Evolutionary conservation across 2,888 invertebrate genomes (phyloP), one percentile per base, ranked within the genome.

Genomic region (Ischnura elegans): DNA sequence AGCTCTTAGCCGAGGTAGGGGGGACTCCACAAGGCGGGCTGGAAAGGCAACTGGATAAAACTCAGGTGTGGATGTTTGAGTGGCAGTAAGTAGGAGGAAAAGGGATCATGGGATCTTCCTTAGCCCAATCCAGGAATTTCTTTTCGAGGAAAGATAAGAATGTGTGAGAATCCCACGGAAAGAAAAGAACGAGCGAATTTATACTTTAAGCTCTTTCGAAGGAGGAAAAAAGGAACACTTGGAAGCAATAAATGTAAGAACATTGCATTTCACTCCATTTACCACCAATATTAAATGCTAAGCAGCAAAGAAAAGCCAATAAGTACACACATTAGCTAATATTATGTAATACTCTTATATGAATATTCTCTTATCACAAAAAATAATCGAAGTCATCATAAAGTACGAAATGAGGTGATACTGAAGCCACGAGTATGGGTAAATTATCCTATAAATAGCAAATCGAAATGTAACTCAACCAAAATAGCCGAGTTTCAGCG

Each of bases 11-110:
- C 55, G n/a, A 87, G 10, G 5, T 19, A 21, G 10, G 13, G 25
- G 51, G 42, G 21, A n/a, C n/a, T n/a, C 0, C n/a, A 66, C 29
- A 16, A 4, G 66, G 21, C 29, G 21, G 21, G 29, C 4, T 13
- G 43, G 86, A 43, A n/a, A 87, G 5, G 42, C 51, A 2, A 19
- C 29, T 29, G 29, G 66, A 13, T 87, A 10, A 51, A 87, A 36
- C 87, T 55, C 87, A 21, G 55, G 36, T 55, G 87, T 51, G 36
- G 47, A 87, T 47, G 42, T 87, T 87, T 51, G 87, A 42, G 87
- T 29, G 36, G 43, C 46, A n/a, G 43, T 66, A 66, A 43, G 45
- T 36, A 6, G 86, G 25, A 43, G 86, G 25, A n/a, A 46, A 25
- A 25, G 25, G 86, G 86, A 66, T 29, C 66, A 66, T 66, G 29